Evolutionary conservation across 2,888 invertebrate species (phyloP).

Genomic region (Caenorhabditis doughertyi): DNA sequence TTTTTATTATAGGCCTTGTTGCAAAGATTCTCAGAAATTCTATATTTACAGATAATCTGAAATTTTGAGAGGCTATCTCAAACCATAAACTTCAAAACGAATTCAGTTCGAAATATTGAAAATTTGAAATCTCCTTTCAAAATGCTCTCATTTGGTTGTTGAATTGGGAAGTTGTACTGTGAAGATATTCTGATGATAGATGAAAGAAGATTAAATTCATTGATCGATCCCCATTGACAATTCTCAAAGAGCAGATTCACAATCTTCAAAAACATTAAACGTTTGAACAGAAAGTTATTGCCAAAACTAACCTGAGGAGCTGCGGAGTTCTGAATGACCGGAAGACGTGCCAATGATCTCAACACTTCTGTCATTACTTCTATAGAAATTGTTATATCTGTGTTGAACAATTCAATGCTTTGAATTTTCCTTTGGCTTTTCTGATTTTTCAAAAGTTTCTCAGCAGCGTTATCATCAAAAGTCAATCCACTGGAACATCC

Average conservation of each 20-base stretch:
- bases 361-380: not conserved
- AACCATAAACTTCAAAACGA: slow-evolving; percentile 34
- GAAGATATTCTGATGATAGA: slow-evolving; percentile 17
- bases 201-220: slow-evolving; percentile 33
- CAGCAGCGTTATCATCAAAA: slow-evolving; percentile 39
- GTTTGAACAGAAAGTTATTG: too few relatives aligned
- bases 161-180: slow-evolving; percentile 19
- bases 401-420: slow-evolving; percentile 50
- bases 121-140: slow-evolving; percentile 40
- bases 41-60: slow-evolving; percentile 15
- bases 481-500: slow-evolving; percentile 44
- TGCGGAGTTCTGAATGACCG: not conserved
- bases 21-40: not conserved
- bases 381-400: slow-evolving; percentile 13
- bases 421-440: slow-evolving; percentile 6
- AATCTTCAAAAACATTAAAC: too few relatives aligned
- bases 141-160: slow-evolving; percentile 18
- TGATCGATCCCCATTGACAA: slow-evolving; percentile 31
- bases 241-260: slow-evolving; percentile 41
- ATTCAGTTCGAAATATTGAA: slow-evolving; percentile 19
- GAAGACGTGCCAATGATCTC: slow-evolving; percentile 8
- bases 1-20: not conserved
- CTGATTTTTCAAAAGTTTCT: slow-evolving; percentile 28
- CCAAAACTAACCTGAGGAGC: not conserved
- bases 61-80: not conserved